Conservation (phyloP, 2,113 vertebrate species). For the Mastomys natalensis region DNA sequence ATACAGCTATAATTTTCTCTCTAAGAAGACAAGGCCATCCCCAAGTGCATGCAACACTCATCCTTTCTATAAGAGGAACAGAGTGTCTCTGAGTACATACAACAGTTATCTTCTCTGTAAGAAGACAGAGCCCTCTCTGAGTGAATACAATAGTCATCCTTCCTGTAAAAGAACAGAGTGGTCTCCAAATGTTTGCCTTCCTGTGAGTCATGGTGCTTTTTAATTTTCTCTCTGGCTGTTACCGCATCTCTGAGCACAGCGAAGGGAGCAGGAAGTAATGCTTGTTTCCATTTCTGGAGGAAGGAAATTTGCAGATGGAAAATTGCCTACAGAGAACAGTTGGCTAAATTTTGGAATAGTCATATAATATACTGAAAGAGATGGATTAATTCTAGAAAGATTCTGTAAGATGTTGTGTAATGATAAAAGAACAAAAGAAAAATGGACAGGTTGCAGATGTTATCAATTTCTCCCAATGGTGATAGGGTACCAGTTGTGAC, state of each 20-base stretch:
- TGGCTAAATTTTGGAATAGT: conserved; percentile 34
- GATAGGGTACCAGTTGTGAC: neutral
- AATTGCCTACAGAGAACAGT: neutral
- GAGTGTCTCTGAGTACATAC: neutral
- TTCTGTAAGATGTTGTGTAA: neutral
- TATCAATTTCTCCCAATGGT: neutral
- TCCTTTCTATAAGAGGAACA: neutral
- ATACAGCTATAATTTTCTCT: neutral
- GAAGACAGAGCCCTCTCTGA: neutral
- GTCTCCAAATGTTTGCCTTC: neutral
- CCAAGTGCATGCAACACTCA: neutral
- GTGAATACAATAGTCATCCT: neutral
- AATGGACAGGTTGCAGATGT: neutral
- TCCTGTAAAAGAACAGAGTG: neutral
- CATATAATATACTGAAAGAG: neutral
- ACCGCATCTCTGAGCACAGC: conserved; percentile 1
- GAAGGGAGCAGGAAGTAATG: neutral
- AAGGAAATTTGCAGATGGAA: conserved; percentile 15
- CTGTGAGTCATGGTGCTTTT: neutral
- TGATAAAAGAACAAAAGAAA: conserved; percentile 30
- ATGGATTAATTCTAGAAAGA: conserved; percentile 18
- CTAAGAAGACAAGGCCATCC: neutral
- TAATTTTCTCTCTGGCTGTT: neutral
- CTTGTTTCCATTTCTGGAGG: neutral
- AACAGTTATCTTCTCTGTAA: neutral